These are phyloP conservation scores for Salmo trutta DNA, from an alignment of 2,797 vertebrate genomes.

Conservation along the genomic window DNA sequence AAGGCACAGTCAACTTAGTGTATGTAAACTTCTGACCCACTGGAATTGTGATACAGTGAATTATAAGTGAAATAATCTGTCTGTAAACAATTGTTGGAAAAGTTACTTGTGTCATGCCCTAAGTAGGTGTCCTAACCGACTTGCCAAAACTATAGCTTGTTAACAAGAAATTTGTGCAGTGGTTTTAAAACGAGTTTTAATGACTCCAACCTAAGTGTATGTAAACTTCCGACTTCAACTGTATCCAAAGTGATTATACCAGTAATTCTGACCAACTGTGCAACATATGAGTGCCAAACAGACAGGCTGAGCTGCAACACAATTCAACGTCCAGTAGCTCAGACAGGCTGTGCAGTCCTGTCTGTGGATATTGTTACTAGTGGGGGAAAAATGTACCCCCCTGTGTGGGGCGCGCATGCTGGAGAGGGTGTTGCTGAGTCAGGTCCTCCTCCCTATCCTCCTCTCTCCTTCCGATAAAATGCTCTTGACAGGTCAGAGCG, in stretches of 20 bases:
- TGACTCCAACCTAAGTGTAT: too few species aligned
- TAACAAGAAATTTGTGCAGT: too few species aligned
- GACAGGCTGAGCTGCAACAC: not conserved
- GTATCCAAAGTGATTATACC: not conserved
- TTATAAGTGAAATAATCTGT: too few species aligned
- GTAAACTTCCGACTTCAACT: too few species aligned
- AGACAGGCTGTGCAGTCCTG: not conserved
- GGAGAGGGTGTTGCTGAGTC: conserved; percentile 1
- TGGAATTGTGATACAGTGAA: too few species aligned
- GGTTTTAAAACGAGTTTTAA: too few species aligned
- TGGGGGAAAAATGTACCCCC: not conserved
- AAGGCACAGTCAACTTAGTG: too few species aligned
- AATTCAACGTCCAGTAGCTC: not conserved
- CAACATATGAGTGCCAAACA: not conserved
- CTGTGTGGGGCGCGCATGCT: not conserved
- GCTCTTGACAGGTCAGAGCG: not conserved
- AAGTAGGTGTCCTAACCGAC: too few species aligned
- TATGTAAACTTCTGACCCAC: too few species aligned
- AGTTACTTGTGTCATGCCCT: too few species aligned
- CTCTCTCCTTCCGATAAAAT: not conserved
- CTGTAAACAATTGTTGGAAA: too few species aligned
- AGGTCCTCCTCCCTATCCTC: not conserved
- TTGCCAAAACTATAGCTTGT: too few species aligned
- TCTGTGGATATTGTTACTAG: not conserved
- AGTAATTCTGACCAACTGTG: not conserved